phyloP scores from a whole-genome alignment of 2,113 vertebrate species.

The Odocoileus hemionus region DNA sequence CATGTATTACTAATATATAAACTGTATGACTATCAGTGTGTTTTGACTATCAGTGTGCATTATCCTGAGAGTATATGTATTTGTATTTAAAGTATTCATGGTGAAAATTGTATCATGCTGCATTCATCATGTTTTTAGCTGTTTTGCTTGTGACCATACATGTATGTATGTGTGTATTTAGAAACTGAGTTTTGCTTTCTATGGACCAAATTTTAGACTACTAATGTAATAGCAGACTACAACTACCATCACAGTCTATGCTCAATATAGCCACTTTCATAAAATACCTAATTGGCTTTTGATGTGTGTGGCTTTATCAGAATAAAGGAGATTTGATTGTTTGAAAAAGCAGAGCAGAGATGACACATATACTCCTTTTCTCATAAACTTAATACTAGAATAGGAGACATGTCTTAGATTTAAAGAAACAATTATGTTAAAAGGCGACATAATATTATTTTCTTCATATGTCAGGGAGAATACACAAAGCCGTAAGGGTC shows the following conservation, averaged over 20 bases:
- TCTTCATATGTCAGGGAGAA: not conserved
- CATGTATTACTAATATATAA: not conserved
- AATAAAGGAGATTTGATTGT: slow-evolving; percentile 33
- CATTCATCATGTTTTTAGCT: slow-evolving; percentile 19
- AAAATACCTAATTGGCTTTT: slow-evolving; percentile 50
- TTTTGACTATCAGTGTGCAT: not conserved
- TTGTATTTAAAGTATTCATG: slow-evolving; percentile 28
- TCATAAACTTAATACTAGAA: not conserved
- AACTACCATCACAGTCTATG: not conserved
- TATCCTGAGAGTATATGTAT: not conserved
- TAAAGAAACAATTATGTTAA: not conserved
- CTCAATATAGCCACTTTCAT: slow-evolving; percentile 52
- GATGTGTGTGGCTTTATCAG: slow-evolving; percentile 35
- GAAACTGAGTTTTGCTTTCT: slow-evolving; percentile 12
- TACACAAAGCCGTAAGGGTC: not conserved
- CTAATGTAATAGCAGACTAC: not conserved
- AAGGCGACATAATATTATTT: not conserved
- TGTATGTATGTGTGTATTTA: not conserved
- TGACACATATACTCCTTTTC: not conserved
- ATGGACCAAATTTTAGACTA: not conserved
- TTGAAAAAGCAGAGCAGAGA: not conserved
- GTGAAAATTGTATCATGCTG: not conserved
- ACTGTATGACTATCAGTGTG: not conserved
- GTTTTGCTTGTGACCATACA: not conserved
- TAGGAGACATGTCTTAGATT: not conserved